Percentiles rank a stretch among this genome's conserved stretches.
These are phyloP conservation scores for Zalophus californianus DNA, from an alignment of 2,797 vertebrate genomes.

Conservation along the genomic window DNA sequence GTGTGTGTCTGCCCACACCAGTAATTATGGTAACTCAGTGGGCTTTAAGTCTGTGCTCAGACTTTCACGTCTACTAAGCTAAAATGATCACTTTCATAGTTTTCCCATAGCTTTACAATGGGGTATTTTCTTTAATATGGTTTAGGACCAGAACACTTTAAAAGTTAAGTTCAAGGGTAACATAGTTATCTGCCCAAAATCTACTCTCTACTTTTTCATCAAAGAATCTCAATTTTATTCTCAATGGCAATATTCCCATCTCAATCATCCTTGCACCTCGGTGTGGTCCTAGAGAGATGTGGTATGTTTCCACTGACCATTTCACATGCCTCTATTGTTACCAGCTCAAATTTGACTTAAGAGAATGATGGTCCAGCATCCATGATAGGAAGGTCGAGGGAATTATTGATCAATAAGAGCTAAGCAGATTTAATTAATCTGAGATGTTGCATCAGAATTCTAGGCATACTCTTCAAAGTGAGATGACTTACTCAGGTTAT, in stretches of 20 bases:
- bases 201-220: not conserved
- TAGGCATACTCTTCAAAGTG: not conserved
- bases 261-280: not conserved
- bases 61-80: not conserved
- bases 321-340: too few species aligned
- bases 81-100: not conserved
- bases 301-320: too few species aligned
- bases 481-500: not conserved
- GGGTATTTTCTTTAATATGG: not conserved
- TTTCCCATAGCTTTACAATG: not conserved
- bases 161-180: not conserved
- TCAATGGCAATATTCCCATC: not conserved
- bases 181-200: not conserved
- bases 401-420: not conserved
- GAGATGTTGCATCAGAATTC: not conserved
- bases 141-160: not conserved
- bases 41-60: not conserved
- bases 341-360: too few species aligned
- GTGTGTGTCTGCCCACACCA: not conserved
- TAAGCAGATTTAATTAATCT: not conserved
- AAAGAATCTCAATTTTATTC: not conserved
- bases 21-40: not conserved
- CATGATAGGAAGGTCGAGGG: too few species aligned
- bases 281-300: too few species aligned
- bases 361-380: too few species aligned